Evolutionary conservation across 2,797 vertebrate genomes (phyloP), one percentile per base, ranked within the genome.

Genomic region (Balearica regulorum): DNA sequence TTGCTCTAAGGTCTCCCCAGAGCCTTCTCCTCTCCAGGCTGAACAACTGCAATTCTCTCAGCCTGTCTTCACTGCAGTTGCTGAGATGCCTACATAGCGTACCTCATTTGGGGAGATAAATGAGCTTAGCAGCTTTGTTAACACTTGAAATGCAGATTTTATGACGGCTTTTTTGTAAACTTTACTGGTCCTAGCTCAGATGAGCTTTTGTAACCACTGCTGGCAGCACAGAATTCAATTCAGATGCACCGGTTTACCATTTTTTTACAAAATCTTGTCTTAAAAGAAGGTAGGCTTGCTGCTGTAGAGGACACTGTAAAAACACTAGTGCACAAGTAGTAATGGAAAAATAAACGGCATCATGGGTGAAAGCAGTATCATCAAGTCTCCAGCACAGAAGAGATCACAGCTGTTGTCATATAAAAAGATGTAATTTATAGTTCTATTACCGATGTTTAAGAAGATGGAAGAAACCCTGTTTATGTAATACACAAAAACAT

Each of bases 381-480:
- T 29, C 69, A 48, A 69, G 61, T 78, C 89, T 89, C 57, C 69
- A 75, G 76, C 84, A 87, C 39, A 88, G 78, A 90, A 66, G n/a
- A 88, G 82, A 93, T 72, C 87, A 75, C 84, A 94, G 66, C 90
- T 95, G 87, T 44, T 90, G 75, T 78, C 93, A 88, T 66, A 86
- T 5, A 25, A 82, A 77, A 89, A 90, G 76, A 92, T 69, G 79
- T 46, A 69, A 94, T 62, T 91, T 77, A 92, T 39, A 92, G 81
- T 69, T 85, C 29, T 41, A 46, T 83, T 92, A 72, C 60, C 29
- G 5, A 60, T 89, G 78, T 87, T 94, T 88, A 88, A 92, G 87
- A 88, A 79, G 79, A 96, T 87, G 72, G 84, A 93, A 96, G 92
- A 96, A 96, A 83, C 72, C 84, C 69, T 95, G 61, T 90, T 92